Evolutionary conservation across 2,113 vertebrate species (phyloP).

Genomic region (Drymodes brunneopygia): DNA sequence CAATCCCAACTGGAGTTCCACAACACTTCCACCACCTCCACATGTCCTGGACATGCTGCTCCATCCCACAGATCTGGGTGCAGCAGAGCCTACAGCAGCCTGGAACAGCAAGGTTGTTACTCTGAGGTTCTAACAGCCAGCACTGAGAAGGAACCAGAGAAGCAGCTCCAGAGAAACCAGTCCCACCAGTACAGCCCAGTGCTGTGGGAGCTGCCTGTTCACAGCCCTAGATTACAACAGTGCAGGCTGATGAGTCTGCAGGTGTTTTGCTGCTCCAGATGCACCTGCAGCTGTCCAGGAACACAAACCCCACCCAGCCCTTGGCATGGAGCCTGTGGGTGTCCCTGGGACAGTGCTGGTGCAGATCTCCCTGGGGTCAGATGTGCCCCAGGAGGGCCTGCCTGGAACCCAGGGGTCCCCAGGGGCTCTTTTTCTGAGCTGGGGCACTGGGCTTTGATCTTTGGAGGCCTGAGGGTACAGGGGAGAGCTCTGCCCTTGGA

Average conservation of each 20-base stretch:
- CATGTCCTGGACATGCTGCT: fast-evolving
- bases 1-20: neutral
- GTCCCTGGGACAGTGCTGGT: neutral
- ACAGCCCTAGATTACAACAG: neutral
- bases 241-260: neutral
- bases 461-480: neutral
- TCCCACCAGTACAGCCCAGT: neutral
- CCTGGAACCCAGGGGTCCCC: too few species aligned
- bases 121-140: neutral
- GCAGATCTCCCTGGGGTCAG: fast-evolving
- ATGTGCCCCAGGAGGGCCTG: fast-evolving
- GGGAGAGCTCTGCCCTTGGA: neutral
- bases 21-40: neutral
- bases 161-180: neutral
- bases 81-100: neutral
- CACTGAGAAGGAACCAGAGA: neutral
- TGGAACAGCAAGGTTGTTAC: neutral
- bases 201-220: neutral
- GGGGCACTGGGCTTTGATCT: too few species aligned
- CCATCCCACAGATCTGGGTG: fast-evolving
- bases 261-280: neutral
- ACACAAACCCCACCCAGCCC: neutral
- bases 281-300: neutral
- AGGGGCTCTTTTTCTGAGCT: neutral
- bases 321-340: fast-evolving